phyloP scores from a whole-genome alignment of 2,888 invertebrate species.

The Cataglyphis livida region DNA sequence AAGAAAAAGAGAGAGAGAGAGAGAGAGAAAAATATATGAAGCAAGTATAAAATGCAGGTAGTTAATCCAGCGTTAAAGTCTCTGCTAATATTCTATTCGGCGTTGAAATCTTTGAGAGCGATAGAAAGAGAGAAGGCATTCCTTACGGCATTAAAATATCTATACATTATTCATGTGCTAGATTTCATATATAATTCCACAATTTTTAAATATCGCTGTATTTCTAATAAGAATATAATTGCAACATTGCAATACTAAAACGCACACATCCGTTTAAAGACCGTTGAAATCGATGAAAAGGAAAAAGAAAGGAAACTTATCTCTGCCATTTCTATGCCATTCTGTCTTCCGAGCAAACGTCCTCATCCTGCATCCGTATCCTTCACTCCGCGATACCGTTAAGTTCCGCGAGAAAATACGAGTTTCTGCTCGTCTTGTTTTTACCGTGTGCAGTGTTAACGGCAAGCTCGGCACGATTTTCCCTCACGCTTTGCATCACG shows the following conservation, averaged over 20 bases:
- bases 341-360: neutral
- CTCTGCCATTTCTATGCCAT: neutral
- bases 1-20: neutral
- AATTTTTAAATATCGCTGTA: neutral
- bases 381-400: conserved; percentile 28
- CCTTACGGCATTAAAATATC: neutral
- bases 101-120: conserved; percentile 28
- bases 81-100: neutral
- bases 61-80: conserved; percentile 12
- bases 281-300: neutral
- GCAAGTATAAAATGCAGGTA: no score
- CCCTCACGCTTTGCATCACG: conserved; percentile 37
- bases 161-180: neutral
- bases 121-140: neutral
- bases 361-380: conserved; percentile 7
- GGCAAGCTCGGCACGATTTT: conserved; percentile 26
- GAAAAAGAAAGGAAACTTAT: neutral
- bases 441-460: neutral
- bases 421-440: conserved; percentile 37
- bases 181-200: neutral
- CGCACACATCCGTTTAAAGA: neutral
- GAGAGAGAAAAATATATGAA: neutral
- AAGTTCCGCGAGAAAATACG: conserved; percentile 29
- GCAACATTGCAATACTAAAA: neutral
- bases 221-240: neutral